Percentiles rank a stretch among this genome's conserved stretches.
phyloP scores from a whole-genome alignment of 2,797 vertebrate species.

The Bufotes viridis region DNA sequence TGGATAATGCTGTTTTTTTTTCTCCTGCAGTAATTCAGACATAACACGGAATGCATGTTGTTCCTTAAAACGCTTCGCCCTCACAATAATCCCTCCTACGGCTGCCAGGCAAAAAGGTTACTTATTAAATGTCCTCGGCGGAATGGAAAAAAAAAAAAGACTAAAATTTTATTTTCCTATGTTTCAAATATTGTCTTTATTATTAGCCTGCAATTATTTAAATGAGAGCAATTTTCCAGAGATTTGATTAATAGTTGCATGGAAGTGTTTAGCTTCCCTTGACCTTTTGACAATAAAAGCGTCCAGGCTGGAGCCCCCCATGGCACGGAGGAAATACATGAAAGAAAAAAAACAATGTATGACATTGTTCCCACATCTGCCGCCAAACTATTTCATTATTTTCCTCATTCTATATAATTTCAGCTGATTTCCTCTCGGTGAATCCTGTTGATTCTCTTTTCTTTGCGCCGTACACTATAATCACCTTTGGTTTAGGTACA shows the following conservation, averaged over 20 bases:
- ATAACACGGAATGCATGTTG: conserved; percentile 38
- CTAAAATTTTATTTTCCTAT: conserved; percentile 54
- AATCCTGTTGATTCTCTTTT: conserved; percentile 63
- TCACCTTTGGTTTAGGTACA: conserved; percentile 63
- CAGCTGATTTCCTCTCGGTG: conserved; percentile 60
- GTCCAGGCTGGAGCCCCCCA: conserved; percentile 45
- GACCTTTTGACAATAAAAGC: conserved; percentile 58
- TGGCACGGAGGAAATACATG: conserved; percentile 42
- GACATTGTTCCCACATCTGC: conserved; percentile 61
- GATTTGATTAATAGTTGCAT: conserved; percentile 61
- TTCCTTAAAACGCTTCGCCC: conserved; percentile 41
- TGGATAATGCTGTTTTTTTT: conserved; percentile 34
- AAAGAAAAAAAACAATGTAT: conserved; percentile 59
- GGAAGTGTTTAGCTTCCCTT: conserved; percentile 54
- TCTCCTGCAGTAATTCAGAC: conserved; percentile 34
- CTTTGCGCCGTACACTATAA: conserved; percentile 55
- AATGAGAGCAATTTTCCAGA: conserved; percentile 57
- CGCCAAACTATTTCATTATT: conserved; percentile 60
- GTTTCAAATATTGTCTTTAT: conserved; percentile 61
- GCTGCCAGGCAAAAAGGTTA: conserved; percentile 45
- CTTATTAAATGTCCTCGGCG: conserved; percentile 52
- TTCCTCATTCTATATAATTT: conserved; percentile 60
- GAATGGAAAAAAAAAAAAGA: conserved; percentile 30
- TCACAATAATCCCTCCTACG: conserved; percentile 55
- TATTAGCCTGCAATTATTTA: conserved; percentile 61